phyloP scores from a whole-genome alignment of 2,113 vertebrate genomes.

The Nerophis ophidion region DNA sequence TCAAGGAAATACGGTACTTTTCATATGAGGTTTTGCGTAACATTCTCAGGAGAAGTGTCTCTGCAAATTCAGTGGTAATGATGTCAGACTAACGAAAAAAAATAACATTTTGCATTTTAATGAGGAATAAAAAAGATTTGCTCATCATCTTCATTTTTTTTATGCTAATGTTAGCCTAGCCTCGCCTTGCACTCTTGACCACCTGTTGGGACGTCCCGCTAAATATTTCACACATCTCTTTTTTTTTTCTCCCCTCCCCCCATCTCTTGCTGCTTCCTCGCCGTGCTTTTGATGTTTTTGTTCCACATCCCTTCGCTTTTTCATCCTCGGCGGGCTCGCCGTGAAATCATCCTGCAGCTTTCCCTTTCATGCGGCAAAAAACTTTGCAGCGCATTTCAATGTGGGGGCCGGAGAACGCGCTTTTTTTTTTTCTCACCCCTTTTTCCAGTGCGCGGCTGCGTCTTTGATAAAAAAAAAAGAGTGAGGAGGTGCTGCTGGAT shows the following conservation, averaged over 20 bases:
- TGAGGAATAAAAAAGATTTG: background rate
- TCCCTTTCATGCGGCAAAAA: slow-evolving; percentile 83
- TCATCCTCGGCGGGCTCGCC: slow-evolving; percentile 75
- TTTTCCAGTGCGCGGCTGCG: slow-evolving; percentile 83
- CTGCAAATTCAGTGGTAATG: too few relatives aligned
- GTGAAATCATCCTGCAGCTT: slow-evolving; percentile 81
- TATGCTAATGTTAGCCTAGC: slow-evolving; percentile 12
- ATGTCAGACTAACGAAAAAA: background rate
- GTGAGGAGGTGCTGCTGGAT: slow-evolving; percentile 83
- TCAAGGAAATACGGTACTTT: too few relatives aligned
- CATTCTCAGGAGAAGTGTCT: background rate
- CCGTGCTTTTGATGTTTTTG: slow-evolving; percentile 85
- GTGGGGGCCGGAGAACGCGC: slow-evolving; percentile 87
- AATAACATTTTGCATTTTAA: background rate
- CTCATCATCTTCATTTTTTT: background rate
- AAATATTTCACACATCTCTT: slow-evolving; percentile 82
- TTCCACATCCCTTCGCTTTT: slow-evolving; percentile 75
- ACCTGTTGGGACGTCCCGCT: slow-evolving; percentile 80
- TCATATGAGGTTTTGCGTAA: background rate
- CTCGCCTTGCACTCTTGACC: slow-evolving; percentile 68
- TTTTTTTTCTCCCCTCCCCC: slow-evolving; percentile 34
- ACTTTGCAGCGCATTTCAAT: slow-evolving; percentile 97
- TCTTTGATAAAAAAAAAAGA: slow-evolving; percentile 94
- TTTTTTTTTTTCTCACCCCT: background rate
- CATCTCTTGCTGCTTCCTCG: slow-evolving; percentile 48